Conservation (phyloP, 2,888 invertebrate genomes). For the Nemotelus nigrinus region DNA sequence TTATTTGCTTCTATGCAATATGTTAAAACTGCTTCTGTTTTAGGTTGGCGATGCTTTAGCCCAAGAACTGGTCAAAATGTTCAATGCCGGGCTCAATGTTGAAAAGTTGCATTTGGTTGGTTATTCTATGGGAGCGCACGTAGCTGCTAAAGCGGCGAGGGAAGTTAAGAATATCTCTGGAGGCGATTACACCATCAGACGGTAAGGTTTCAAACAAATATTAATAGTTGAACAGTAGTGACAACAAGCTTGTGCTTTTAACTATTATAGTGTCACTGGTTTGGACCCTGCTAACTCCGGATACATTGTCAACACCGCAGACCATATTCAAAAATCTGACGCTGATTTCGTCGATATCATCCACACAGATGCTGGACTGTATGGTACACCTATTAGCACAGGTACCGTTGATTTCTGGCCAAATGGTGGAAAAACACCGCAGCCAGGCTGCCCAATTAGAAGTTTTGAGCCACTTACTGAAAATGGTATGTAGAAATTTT, state of each 20-base stretch:
- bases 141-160: conserved; percentile 50
- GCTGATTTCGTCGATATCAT: conserved; percentile 71
- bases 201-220: conserved; percentile 38
- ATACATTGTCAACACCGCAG: conserved; percentile 46
- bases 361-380: conserved; percentile 70
- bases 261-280: conserved; percentile 48
- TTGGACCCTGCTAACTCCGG: conserved; percentile 53
- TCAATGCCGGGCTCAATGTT: conserved; percentile 50
- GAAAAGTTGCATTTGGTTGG: conserved; percentile 53
- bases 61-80: conserved; percentile 55
- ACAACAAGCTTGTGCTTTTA: too few species aligned
- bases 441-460: conserved; percentile 53
- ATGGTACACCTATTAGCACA: conserved; percentile 67
- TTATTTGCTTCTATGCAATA: neutral
- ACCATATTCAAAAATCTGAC: conserved; percentile 64
- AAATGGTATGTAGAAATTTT: conserved; percentile 46
- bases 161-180: conserved; percentile 48
- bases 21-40: neutral
- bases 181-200: conserved; percentile 45
- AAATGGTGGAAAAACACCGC: conserved; percentile 52
- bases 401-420: conserved; percentile 67
- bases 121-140: conserved; percentile 53
- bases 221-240: neutral
- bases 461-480: conserved; percentile 50
- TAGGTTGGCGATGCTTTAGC: conserved; percentile 59